A percentile compares a stretch with the other conserved stretches of the same genome.
Conservation (phyloP, 2,797 vertebrate species). For the Chaenodraco wilsoni region DNA sequence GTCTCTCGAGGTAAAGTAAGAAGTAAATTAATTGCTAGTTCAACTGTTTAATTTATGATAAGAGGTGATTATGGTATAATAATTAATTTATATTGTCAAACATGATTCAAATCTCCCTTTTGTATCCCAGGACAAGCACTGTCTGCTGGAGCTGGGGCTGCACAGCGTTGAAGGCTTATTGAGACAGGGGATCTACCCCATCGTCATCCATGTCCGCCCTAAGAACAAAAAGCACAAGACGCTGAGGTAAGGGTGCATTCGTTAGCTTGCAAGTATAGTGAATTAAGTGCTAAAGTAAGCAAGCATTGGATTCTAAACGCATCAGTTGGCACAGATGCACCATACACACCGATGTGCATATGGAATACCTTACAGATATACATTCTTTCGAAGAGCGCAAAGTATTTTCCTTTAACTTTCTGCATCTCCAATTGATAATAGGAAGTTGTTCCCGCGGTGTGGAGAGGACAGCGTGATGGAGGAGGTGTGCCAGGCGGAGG, state of each 20-base stretch:
- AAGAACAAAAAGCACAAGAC: slow-evolving; percentile 84
- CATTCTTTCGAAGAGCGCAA: neutral
- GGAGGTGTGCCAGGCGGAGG: slow-evolving; percentile 79
- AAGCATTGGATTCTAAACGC: neutral
- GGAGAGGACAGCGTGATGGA: slow-evolving; percentile 79
- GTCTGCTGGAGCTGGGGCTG: slow-evolving; percentile 82
- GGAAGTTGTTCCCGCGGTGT: slow-evolving; percentile 81
- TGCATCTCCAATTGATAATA: slow-evolving; percentile 40
- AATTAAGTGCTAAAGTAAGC: neutral
- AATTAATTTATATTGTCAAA: neutral
- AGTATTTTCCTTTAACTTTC: neutral
- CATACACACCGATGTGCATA: neutral
- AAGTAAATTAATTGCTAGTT: neutral
- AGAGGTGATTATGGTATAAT: neutral
- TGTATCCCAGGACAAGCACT: slow-evolving; percentile 81
- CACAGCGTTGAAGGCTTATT: slow-evolving; percentile 78
- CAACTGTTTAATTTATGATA: neutral
- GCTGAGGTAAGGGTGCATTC: slow-evolving; percentile 70
- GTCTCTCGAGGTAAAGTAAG: neutral
- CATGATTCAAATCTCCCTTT: slow-evolving; percentile 4
- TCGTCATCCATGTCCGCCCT: slow-evolving; percentile 83
- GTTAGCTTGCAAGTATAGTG: neutral
- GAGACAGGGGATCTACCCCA: slow-evolving; percentile 82
- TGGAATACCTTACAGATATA: neutral
- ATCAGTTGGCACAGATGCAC: neutral